phyloP scores from a whole-genome alignment of 2,888 invertebrate species.

The Brachypterus glaber region DNA sequence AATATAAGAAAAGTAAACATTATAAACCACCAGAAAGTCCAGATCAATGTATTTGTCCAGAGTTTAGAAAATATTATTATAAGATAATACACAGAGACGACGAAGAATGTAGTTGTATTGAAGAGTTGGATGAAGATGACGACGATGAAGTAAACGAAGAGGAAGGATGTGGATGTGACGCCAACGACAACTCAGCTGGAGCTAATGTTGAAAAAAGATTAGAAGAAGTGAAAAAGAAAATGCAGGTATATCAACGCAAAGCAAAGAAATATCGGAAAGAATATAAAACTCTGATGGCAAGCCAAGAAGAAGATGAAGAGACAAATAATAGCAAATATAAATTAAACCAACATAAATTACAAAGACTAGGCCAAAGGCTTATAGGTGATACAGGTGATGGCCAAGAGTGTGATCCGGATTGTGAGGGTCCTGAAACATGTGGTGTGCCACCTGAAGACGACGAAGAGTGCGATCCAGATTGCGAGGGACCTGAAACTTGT shows the following conservation, averaged over 20 bases:
- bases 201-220: background rate
- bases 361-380: background rate
- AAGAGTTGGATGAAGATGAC: no score
- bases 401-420: no score
- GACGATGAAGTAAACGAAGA: background rate
- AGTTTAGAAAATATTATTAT: background rate
- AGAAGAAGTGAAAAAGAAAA: conserved; percentile 1
- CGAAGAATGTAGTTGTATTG: background rate
- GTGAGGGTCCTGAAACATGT: no score
- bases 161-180: background rate
- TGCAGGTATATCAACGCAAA: background rate
- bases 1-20: background rate
- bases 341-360: background rate
- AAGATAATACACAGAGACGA: background rate
- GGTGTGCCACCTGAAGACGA: no score
- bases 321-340: no score
- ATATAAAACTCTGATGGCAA: background rate
- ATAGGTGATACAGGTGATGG: background rate
- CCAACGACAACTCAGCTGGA: background rate
- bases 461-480: no score
- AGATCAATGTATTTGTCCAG: background rate
- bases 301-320: background rate
- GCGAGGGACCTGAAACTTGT: no score
- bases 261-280: background rate
- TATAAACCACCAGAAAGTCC: background rate